Conservation (phyloP, 2,113 vertebrate genomes). For the rat (Rattus norvegicus) region DNA sequence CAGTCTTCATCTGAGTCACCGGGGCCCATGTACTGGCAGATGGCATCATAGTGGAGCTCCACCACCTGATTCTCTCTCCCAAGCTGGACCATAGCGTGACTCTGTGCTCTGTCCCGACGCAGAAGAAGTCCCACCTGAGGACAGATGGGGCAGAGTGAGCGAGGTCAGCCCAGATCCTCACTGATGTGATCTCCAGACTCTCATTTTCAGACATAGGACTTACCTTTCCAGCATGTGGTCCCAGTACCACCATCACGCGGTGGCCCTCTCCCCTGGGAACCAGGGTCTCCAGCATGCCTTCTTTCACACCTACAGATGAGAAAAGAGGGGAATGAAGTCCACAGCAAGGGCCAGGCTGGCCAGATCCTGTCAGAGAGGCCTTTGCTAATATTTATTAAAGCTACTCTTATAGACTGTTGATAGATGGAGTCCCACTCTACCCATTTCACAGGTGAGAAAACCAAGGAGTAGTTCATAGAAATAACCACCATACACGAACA, state of each 20-base stretch:
- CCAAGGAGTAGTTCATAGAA: neutral
- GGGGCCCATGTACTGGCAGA: constrained; percentile 91
- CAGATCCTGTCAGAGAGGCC: neutral
- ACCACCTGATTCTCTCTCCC: constrained; percentile 84
- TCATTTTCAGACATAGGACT: constrained; percentile 54
- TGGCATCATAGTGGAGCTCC: constrained; percentile 88
- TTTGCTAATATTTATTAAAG: neutral
- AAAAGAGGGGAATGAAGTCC: neutral
- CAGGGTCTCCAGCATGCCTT: constrained; percentile 92
- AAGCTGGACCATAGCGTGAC: constrained; percentile 90
- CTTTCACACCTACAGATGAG: constrained; percentile 64
- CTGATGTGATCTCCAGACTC: neutral
- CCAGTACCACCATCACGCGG: constrained; percentile 91
- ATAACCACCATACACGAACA: neutral
- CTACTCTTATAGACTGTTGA: neutral
- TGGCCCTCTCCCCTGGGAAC: constrained; percentile 89
- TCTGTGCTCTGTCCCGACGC: constrained; percentile 86
- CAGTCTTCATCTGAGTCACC: constrained; percentile 64
- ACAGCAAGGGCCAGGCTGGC: neutral
- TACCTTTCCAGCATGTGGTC: constrained; percentile 90
- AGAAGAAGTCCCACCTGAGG: constrained; percentile 90
- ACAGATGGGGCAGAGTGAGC: constrained; percentile 16
- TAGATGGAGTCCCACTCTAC: neutral
- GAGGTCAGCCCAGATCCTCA: neutral
- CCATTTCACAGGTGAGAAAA: neutral